These are phyloP conservation scores for Sternarchorhynchus goeldii DNA, from an alignment of 2,797 vertebrate genomes.

Conservation along the genomic window DNA sequence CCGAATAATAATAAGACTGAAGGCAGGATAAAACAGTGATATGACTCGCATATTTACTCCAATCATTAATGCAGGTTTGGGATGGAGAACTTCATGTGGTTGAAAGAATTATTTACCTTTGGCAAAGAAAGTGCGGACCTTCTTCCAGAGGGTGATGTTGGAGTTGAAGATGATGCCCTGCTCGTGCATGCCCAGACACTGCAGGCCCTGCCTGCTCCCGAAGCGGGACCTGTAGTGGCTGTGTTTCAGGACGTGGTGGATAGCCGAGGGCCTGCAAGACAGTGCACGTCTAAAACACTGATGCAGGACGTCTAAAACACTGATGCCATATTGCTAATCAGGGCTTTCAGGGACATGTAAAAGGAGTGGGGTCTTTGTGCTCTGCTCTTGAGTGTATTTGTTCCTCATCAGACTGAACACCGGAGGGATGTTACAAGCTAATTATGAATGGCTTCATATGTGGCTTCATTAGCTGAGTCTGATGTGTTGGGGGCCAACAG, in stretches of 20 bases:
- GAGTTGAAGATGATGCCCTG: constrained; percentile 95
- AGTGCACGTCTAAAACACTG: background rate
- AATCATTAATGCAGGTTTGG: background rate
- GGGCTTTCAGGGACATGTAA: too few species aligned
- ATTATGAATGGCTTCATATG: too few species aligned
- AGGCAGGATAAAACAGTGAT: background rate
- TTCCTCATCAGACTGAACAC: too few species aligned
- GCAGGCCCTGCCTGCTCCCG: constrained; percentile 85
- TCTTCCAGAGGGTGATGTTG: constrained; percentile 85
- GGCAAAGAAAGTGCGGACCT: constrained; percentile 82
- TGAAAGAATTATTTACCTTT: constrained; percentile 78
- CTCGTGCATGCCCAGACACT: constrained; percentile 92
- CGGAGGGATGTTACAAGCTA: too few species aligned
- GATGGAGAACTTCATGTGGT: background rate
- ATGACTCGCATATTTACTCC: background rate
- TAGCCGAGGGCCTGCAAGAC: constrained; percentile 81
- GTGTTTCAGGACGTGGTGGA: constrained; percentile 86
- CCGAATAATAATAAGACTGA: background rate
- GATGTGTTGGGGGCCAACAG: too few species aligned
- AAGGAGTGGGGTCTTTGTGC: too few species aligned
- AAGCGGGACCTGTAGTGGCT: constrained; percentile 85
- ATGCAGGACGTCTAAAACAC: background rate
- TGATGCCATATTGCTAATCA: background rate
- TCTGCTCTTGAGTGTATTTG: too few species aligned
- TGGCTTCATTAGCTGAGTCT: too few species aligned